Percentiles rank a stretch among this genome's conserved stretches.
Evolutionary conservation across 2,888 invertebrate species (phyloP).

Genomic region (Chrysina gloriosa): DNA sequence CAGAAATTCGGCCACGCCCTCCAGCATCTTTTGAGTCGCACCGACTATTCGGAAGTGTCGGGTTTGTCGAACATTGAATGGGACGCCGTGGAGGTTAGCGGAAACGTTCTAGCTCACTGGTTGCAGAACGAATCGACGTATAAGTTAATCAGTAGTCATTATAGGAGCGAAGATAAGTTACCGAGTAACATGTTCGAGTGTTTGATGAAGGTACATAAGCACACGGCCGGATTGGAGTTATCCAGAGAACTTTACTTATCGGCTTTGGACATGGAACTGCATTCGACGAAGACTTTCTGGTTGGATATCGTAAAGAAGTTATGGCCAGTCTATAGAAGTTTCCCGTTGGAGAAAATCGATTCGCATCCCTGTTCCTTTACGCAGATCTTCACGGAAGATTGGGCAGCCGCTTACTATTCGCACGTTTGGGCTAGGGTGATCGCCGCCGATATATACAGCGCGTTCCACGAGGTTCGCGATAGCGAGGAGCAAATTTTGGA

Average conservation of each 20-base stretch:
- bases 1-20: slow-evolving; percentile 88
- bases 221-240: slow-evolving; percentile 83
- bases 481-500: slow-evolving; percentile 68
- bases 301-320: slow-evolving; percentile 78
- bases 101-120: slow-evolving; percentile 86
- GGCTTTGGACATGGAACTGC: slow-evolving; percentile 84
- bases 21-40: slow-evolving; percentile 86
- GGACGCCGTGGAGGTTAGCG: slow-evolving; percentile 90
- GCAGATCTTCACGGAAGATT: slow-evolving; percentile 84
- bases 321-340: slow-evolving; percentile 84
- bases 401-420: slow-evolving; percentile 88
- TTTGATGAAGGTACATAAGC: slow-evolving; percentile 73
- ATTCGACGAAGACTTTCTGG: slow-evolving; percentile 85
- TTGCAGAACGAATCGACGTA: slow-evolving; percentile 73
- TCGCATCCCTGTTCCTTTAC: slow-evolving; percentile 88
- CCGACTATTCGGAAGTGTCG: slow-evolving; percentile 85
- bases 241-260: slow-evolving; percentile 86
- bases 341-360: slow-evolving; percentile 82
- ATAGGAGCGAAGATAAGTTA: slow-evolving; percentile 77
- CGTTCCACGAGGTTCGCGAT: slow-evolving; percentile 78
- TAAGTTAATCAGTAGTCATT: slow-evolving; percentile 77
- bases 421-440: slow-evolving; percentile 88
- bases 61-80: slow-evolving; percentile 91
- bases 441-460: slow-evolving; percentile 90
- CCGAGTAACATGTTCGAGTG: slow-evolving; percentile 74